Conservation (phyloP, 2,113 vertebrate genomes). For the Hymenochirus boettgeri region DNA sequence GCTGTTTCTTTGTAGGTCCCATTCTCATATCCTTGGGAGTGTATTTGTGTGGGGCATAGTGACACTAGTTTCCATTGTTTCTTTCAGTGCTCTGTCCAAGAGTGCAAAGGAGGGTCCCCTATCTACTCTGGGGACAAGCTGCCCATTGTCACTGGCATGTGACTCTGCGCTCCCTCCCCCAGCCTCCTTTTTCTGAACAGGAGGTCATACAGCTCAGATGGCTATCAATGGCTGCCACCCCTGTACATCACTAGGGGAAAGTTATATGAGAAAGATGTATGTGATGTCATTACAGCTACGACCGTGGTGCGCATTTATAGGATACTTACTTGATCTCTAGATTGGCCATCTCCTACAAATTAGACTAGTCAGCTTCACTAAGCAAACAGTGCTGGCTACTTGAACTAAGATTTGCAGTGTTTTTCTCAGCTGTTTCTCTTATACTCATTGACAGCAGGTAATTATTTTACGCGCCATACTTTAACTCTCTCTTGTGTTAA, state of each 20-base stretch:
- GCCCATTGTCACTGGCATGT: conserved; percentile 28
- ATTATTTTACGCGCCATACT: too few species aligned
- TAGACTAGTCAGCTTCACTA: background rate
- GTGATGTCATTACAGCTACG: background rate
- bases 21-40: conserved; percentile 2
- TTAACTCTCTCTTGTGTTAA: too few species aligned
- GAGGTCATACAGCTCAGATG: conserved; percentile 14
- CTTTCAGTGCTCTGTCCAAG: conserved; percentile 31
- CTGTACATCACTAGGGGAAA: background rate
- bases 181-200: background rate
- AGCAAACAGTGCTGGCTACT: too few species aligned
- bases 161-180: background rate
- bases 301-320: background rate
- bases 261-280: background rate
- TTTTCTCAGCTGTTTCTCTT: too few species aligned
- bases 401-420: too few species aligned
- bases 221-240: conserved; percentile 8
- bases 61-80: conserved; percentile 30
- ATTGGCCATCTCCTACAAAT: background rate
- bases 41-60: background rate
- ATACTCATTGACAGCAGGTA: too few species aligned
- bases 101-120: conserved; percentile 7
- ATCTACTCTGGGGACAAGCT: conserved; percentile 21
- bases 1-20: background rate
- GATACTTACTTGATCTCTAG: conserved; percentile 4